Conservation (phyloP, 2,888 invertebrate genomes). For the Sphaerophoria rueppellii region DNA sequence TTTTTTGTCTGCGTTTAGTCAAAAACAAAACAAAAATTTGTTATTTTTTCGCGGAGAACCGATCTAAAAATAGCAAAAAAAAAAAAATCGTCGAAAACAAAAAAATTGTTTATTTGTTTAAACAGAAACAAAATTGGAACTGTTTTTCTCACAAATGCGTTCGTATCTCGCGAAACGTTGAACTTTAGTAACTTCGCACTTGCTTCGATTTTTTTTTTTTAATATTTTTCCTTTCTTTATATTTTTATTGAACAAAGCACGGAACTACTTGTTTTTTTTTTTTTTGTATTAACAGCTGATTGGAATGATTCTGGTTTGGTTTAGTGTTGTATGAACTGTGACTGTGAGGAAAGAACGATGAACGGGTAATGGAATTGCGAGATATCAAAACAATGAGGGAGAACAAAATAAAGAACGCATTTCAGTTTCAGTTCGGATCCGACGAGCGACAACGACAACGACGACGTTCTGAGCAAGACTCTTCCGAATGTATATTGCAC, state of each 20-base stretch:
- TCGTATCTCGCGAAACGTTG: conserved; percentile 40
- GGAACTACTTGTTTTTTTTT: not conserved
- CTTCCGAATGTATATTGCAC: conserved; percentile 13
- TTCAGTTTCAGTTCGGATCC: not conserved
- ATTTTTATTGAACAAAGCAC: conserved; percentile 27
- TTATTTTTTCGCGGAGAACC: not conserved
- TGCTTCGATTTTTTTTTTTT: conserved; percentile 6
- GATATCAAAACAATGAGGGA: conserved; percentile 34
- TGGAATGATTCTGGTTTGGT: conserved; percentile 19
- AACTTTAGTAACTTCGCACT: conserved; percentile 51
- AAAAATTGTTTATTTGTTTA: conserved; percentile 53
- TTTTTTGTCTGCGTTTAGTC: not conserved
- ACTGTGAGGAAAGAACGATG: conserved; percentile 25
- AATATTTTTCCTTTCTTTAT: not conserved
- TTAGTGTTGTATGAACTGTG: conserved; percentile 8
- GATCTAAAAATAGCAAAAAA: conserved; percentile 41
- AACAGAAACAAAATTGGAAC: not conserved
- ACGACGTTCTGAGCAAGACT: not conserved
- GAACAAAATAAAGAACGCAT: conserved; percentile 28
- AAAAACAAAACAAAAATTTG: not conserved
- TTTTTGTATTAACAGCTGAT: conserved; percentile 62
- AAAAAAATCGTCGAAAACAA: conserved; percentile 18
- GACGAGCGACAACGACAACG: not conserved
- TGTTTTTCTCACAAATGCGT: conserved; percentile 49
- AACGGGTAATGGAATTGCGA: conserved; percentile 43